Conservation (phyloP, 2,797 vertebrate genomes). For the Cichlasoma orientale region DNA sequence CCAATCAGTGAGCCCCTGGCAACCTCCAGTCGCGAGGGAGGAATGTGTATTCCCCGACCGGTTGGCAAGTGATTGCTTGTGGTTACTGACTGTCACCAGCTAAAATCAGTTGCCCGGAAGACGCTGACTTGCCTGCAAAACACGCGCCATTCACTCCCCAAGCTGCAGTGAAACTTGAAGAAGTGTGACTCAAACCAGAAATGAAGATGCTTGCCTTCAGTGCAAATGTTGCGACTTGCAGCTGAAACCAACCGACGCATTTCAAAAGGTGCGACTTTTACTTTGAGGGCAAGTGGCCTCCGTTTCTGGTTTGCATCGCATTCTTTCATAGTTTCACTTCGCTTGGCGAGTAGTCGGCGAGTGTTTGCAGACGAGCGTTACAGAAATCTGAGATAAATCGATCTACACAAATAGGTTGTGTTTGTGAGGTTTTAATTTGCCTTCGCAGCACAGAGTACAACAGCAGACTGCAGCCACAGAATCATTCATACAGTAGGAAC, state of each 20-base stretch:
- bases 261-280: not conserved
- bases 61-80: not conserved
- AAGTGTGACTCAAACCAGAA: not conserved
- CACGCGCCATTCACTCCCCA: not conserved
- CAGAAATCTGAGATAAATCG: too few relatives aligned
- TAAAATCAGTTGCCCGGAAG: not conserved
- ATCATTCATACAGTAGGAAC: too few relatives aligned
- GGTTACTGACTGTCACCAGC: not conserved
- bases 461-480: too few relatives aligned
- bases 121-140: not conserved
- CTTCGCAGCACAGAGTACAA: too few relatives aligned
- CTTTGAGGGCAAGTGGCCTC: not conserved
- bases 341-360: not conserved
- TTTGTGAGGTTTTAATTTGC: too few relatives aligned
- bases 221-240: not conserved
- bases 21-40: not conserved
- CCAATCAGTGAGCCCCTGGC: not conserved
- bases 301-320: not conserved
- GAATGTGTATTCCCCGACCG: not conserved
- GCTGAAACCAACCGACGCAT: not conserved
- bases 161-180: not conserved
- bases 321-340: not conserved
- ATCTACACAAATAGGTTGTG: too few relatives aligned
- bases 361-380: not conserved
- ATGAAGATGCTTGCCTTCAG: not conserved